phyloP scores from a whole-genome alignment of 2,797 vertebrate genomes.

The Poeciliopsis gracilis region DNA sequence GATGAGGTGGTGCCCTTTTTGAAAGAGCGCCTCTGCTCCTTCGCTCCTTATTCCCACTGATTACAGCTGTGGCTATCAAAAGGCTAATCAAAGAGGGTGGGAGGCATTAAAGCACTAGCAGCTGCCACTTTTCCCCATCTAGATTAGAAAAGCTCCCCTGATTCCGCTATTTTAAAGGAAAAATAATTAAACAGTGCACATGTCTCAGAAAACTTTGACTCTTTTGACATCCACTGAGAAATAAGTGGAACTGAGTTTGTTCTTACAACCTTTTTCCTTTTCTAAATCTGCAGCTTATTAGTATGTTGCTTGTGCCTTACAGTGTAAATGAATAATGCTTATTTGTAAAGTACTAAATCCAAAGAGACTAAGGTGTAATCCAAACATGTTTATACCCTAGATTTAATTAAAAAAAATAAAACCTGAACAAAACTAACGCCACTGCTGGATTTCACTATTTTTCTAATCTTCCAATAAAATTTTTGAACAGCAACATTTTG shows the following conservation, averaged over 20 bases:
- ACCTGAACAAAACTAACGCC: not conserved
- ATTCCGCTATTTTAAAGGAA: slow-evolving; percentile 50
- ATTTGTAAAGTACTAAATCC: not conserved
- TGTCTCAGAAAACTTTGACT: slow-evolving; percentile 44
- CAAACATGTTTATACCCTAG: not conserved
- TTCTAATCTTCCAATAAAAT: not conserved
- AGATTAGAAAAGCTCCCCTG: slow-evolving; percentile 37
- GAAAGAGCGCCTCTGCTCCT: slow-evolving; percentile 58
- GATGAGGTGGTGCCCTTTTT: slow-evolving; percentile 47
- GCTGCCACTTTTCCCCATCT: slow-evolving; percentile 55
- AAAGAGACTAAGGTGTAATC: not conserved
- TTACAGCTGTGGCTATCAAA: slow-evolving; percentile 73
- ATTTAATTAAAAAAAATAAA: not conserved
- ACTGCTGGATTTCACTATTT: not conserved
- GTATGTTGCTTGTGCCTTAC: not conserved
- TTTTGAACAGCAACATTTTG: not conserved
- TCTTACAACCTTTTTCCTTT: slow-evolving; percentile 4
- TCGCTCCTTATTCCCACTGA: slow-evolving; percentile 66
- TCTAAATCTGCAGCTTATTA: not conserved
- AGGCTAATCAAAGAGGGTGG: slow-evolving; percentile 76
- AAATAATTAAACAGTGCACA: slow-evolving; percentile 56
- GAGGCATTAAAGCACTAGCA: slow-evolving; percentile 49
- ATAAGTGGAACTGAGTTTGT: slow-evolving; percentile 28
- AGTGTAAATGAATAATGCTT: not conserved
- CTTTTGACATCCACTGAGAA: slow-evolving; percentile 26